Percentiles rank a stretch among this genome's conserved stretches.
phyloP scores from a whole-genome alignment of 2,113 vertebrate species.

The Rhynchopsitta pachyrhyncha region DNA sequence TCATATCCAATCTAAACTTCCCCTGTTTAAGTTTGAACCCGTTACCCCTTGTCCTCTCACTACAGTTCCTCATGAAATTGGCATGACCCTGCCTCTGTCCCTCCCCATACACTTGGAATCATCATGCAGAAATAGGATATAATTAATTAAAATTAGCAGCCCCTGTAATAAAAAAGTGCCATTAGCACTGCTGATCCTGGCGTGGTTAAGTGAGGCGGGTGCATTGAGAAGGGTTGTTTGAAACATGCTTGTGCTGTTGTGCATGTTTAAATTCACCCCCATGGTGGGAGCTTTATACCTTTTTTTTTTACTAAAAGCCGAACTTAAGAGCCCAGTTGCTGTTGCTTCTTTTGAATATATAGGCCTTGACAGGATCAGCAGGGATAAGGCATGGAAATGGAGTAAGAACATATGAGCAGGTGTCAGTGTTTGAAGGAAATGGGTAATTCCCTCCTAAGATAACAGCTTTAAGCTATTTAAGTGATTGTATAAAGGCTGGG shows the following conservation, averaged over 20 bases:
- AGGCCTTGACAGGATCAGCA: neutral
- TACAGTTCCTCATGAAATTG: neutral
- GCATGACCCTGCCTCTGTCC: neutral
- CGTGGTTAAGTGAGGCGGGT: neutral
- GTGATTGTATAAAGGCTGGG: neutral
- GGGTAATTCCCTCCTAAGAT: neutral
- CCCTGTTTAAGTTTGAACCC: too few relatives aligned
- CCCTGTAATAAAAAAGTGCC: neutral
- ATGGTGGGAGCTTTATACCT: neutral
- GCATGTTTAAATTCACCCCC: neutral
- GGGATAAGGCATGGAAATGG: neutral
- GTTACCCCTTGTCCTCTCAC: too few relatives aligned
- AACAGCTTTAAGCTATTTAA: neutral
- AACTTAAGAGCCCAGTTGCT: neutral
- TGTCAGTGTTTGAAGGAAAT: neutral
- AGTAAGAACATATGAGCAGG: neutral
- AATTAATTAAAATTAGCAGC: neutral
- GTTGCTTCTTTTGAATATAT: neutral
- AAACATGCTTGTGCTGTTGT: neutral
- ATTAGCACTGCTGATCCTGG: neutral
- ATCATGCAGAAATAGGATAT: neutral
- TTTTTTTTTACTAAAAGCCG: neutral
- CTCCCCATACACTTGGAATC: neutral
- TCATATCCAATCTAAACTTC: too few relatives aligned
- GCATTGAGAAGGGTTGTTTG: neutral